A percentile compares a stretch with the other conserved stretches of the same genome.
These are phyloP conservation scores for Lagocephalus sceleratus DNA, from an alignment of 2,797 vertebrate genomes.

Conservation along the genomic window DNA sequence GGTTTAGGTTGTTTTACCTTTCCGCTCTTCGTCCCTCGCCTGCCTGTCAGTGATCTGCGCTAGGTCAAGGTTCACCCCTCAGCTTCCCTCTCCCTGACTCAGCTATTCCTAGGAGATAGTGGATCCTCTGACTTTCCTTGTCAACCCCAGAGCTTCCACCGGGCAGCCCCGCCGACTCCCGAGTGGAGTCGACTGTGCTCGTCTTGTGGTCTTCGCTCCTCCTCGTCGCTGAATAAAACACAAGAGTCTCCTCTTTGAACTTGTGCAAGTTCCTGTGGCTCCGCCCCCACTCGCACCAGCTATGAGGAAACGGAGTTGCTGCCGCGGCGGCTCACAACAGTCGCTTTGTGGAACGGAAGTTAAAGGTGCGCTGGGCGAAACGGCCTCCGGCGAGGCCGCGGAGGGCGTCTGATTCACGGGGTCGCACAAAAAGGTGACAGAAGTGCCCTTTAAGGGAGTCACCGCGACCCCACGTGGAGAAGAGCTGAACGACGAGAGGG, in stretches of 20 bases:
- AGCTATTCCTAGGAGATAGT: slow-evolving; percentile 18
- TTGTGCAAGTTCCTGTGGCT: slow-evolving; percentile 35
- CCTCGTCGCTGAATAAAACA: slow-evolving; percentile 31
- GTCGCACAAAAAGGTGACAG: too few species aligned
- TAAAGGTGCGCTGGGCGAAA: slow-evolving; percentile 10
- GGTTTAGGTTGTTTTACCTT: slow-evolving; percentile 40
- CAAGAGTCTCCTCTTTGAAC: slow-evolving; percentile 44
- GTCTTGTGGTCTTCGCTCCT: slow-evolving; percentile 23
- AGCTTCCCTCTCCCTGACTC: slow-evolving; percentile 14
- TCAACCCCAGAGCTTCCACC: neutral
- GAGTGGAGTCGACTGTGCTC: slow-evolving; percentile 13
- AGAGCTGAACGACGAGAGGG: too few species aligned
- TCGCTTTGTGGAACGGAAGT: slow-evolving; percentile 2
- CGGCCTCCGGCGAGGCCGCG: too few species aligned
- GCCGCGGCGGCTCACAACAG: neutral
- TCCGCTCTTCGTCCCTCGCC: slow-evolving; percentile 19
- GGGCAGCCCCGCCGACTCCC: slow-evolving; percentile 32
- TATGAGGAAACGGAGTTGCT: slow-evolving; percentile 13
- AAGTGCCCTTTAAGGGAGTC: too few species aligned
- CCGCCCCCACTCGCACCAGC: slow-evolving; percentile 34
- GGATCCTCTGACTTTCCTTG: slow-evolving; percentile 11
- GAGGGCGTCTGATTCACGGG: too few species aligned
- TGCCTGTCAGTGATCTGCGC: slow-evolving; percentile 12
- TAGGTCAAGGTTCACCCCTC: slow-evolving; percentile 39
- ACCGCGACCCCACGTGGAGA: too few species aligned